A percentile compares a stretch with the other conserved stretches of the same genome.
phyloP scores from a whole-genome alignment of 2,113 vertebrate species.

The Penelope pileata region DNA sequence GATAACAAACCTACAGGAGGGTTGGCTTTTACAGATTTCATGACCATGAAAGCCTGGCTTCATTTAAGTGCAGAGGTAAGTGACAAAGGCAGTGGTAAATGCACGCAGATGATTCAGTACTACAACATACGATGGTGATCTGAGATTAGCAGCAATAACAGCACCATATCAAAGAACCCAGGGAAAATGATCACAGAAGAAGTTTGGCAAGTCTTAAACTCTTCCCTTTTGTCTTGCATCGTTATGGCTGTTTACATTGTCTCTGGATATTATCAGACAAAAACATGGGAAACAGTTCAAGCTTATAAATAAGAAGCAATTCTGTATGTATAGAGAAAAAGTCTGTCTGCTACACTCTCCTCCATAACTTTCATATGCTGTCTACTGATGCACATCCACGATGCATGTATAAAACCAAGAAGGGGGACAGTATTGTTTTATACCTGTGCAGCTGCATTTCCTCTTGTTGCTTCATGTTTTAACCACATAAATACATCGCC shows the following conservation, averaged over 20 bases:
- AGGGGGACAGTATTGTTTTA: not conserved
- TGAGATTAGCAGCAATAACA: not conserved
- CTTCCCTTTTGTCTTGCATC: not conserved
- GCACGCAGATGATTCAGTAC: not conserved
- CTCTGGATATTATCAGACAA: not conserved
- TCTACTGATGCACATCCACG: not conserved
- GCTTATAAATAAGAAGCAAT: not conserved
- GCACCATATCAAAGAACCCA: not conserved
- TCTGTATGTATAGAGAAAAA: not conserved
- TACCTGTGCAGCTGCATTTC: conserved; percentile 88
- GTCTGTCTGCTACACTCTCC: not conserved
- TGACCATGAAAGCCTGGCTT: not conserved
- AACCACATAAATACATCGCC: conserved; percentile 87
- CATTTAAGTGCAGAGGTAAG: not conserved
- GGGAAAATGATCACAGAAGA: not conserved
- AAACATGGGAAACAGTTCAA: not conserved
- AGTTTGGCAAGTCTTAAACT: not conserved
- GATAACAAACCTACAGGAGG: not conserved
- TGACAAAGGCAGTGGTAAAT: not conserved
- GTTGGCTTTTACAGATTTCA: not conserved
- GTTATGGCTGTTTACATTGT: not conserved
- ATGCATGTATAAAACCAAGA: not conserved
- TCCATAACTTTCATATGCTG: not conserved
- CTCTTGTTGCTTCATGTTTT: conserved; percentile 85
- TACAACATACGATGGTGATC: not conserved